Percentiles rank a stretch among this genome's conserved stretches.
phyloP scores from a whole-genome alignment of 2,797 vertebrate genomes.

The Erethizon dorsatum region DNA sequence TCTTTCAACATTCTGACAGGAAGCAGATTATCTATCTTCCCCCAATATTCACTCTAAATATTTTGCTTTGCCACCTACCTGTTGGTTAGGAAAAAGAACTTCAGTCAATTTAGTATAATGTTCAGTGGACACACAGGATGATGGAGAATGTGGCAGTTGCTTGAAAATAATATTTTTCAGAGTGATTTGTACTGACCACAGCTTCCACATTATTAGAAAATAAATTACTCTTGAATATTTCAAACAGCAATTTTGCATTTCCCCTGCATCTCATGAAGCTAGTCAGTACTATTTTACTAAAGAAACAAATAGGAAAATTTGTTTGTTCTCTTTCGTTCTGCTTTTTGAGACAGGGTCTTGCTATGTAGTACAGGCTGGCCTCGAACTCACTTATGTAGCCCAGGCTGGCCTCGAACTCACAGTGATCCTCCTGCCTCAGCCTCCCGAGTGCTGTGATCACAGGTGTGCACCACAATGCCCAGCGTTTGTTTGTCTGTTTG shows the following conservation, averaged over 20 bases:
- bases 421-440: too few relatives aligned
- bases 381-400: too few relatives aligned
- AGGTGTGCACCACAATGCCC: too few relatives aligned
- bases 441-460: too few relatives aligned
- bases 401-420: too few relatives aligned
- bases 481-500: too few relatives aligned
- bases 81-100: background rate
- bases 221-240: background rate
- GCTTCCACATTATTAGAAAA: background rate
- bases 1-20: background rate
- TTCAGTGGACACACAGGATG: background rate
- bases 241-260: background rate
- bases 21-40: background rate
- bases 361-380: too few relatives aligned
- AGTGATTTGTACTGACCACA: background rate
- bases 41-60: background rate
- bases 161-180: background rate
- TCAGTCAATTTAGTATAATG: background rate
- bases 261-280: background rate
- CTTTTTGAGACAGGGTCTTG: too few relatives aligned
- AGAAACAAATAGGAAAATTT: background rate
- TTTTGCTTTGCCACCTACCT: background rate
- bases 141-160: background rate
- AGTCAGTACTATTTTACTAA: background rate
- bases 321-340: too few relatives aligned